phyloP scores from a whole-genome alignment of 2,113 vertebrate species.

The Poicephalus meyeri region DNA sequence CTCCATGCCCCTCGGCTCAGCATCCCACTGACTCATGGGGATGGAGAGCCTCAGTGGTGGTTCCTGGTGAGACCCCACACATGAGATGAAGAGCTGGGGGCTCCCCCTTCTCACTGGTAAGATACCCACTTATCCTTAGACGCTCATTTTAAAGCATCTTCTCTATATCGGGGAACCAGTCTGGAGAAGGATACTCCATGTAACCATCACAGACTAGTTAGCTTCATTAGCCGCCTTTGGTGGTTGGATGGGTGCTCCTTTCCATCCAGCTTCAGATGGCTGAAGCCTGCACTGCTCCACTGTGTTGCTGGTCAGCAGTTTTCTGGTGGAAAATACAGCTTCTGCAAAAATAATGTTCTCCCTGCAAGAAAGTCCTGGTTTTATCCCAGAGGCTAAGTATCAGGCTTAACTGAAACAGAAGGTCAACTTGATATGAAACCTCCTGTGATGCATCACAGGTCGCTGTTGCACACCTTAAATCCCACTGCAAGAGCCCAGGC shows the following conservation, averaged over 20 bases:
- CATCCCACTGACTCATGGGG: neutral
- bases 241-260: neutral
- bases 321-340: neutral
- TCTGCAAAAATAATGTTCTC: neutral
- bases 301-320: neutral
- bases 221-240: neutral
- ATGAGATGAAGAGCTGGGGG: neutral
- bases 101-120: neutral
- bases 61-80: neutral
- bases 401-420: neutral
- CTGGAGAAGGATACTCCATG: neutral
- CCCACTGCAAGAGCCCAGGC: neutral
- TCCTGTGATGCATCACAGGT: neutral
- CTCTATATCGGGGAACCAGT: neutral
- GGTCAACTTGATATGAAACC: neutral
- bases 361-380: neutral
- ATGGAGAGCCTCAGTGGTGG: neutral
- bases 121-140: neutral
- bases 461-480: rapidly evolving
- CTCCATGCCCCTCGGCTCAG: rapidly evolving
- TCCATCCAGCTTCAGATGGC: neutral
- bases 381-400: neutral
- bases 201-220: neutral
- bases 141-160: neutral
- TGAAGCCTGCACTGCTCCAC: neutral